A percentile compares a stretch with the other conserved stretches of the same genome.
phyloP scores from a whole-genome alignment of 2,113 vertebrate genomes.

The Amblyopsis rosae region DNA sequence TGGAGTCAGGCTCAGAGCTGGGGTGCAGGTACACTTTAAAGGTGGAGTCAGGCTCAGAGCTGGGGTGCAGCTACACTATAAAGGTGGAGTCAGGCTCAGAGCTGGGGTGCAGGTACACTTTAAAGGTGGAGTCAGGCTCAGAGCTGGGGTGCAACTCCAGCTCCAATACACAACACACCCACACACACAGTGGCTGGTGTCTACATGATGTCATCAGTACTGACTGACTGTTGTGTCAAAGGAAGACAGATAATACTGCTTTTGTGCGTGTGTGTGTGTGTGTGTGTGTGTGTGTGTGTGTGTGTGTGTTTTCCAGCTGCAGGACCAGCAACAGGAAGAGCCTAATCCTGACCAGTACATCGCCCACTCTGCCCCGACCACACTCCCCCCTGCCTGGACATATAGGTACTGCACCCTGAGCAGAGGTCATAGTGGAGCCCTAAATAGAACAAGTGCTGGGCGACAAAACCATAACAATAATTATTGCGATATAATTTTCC shows the following conservation, averaged over 20 bases:
- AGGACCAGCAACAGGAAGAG: constrained; percentile 86
- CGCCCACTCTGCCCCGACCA: constrained; percentile 87
- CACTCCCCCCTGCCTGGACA: constrained; percentile 91
- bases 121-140: too few relatives aligned
- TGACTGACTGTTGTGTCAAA: constrained; percentile 15
- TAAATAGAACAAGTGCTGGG: not conserved
- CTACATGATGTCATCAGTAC: constrained; percentile 1
- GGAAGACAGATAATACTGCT: constrained; percentile 38
- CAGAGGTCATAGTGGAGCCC: not conserved
- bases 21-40: too few relatives aligned
- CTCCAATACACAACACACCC: too few relatives aligned
- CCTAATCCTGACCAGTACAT: constrained; percentile 90
- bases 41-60: too few relatives aligned
- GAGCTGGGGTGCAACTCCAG: too few relatives aligned
- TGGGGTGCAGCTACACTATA: too few relatives aligned
- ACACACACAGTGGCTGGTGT: not conserved
- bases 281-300: constrained; percentile 25
- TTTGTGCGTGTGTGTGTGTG: constrained; percentile 2
- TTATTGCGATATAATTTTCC: not conserved
- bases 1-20: too few relatives aligned
- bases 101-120: too few relatives aligned
- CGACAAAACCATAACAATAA: not conserved
- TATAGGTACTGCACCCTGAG: constrained; percentile 76
- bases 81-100: too few relatives aligned
- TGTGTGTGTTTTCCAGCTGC: constrained; percentile 58